These are phyloP conservation scores for Neolamprologus ventralis DNA, from an alignment of 2,113 vertebrate species.

Conservation along the genomic window DNA sequence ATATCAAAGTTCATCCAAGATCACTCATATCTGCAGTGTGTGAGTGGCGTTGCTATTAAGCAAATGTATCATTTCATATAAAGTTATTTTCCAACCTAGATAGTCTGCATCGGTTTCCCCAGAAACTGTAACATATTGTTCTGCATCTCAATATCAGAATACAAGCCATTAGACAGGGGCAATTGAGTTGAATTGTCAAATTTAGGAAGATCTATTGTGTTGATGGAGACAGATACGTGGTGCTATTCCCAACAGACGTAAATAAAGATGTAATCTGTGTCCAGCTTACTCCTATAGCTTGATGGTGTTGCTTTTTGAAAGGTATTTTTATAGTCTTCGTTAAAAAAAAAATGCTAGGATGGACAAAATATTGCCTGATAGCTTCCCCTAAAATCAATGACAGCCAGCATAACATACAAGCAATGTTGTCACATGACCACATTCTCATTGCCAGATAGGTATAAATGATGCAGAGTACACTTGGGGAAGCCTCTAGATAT, in stretches of 20 bases:
- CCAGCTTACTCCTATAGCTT: background rate
- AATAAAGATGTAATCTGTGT: constrained; percentile 1
- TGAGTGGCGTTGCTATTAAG: background rate
- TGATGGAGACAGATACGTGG: background rate
- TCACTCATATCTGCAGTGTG: background rate
- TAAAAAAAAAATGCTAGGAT: background rate
- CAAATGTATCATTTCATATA: constrained; percentile 10
- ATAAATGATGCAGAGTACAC: background rate
- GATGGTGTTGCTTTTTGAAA: background rate
- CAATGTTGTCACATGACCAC: background rate
- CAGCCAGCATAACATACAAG: background rate
- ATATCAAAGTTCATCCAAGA: constrained; percentile 24
- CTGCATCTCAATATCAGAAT: constrained; percentile 27
- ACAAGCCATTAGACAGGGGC: constrained; percentile 40
- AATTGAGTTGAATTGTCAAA: constrained; percentile 52
- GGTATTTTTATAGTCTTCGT: background rate
- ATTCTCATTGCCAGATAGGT: background rate
- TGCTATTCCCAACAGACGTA: constrained; percentile 3
- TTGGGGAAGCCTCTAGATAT: constrained; percentile 4
- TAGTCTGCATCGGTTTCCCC: constrained; percentile 5
- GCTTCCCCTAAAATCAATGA: background rate
- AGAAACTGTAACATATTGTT: constrained; percentile 14
- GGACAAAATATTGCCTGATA: background rate
- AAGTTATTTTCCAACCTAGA: constrained; percentile 10
- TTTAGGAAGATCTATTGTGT: constrained; percentile 43